Evolutionary conservation across 35 echinoderm and acorn worm species (phyloP).

Genomic region (Lytechinus variegatus): DNA sequence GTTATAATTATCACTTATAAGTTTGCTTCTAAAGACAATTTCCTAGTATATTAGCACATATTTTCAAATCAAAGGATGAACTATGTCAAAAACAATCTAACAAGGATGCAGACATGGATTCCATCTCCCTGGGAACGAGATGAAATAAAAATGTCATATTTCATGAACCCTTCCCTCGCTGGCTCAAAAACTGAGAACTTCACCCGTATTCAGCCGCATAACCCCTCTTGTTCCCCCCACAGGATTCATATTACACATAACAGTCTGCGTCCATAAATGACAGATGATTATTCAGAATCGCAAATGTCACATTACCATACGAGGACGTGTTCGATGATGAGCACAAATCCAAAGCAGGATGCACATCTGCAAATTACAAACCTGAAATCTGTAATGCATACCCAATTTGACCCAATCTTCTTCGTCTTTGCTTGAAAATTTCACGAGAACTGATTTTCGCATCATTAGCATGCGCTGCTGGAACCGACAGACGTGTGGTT

Average conservation of each 20-base stretch:
- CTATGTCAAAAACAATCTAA: too few species aligned
- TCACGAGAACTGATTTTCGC: background rate
- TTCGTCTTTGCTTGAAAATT: background rate
- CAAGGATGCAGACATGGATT: background rate
- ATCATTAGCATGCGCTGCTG: background rate
- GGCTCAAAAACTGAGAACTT: background rate
- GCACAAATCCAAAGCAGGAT: background rate
- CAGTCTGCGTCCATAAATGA: constrained; percentile 18
- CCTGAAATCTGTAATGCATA: background rate
- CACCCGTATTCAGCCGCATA: background rate
- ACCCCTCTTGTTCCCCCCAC: background rate
- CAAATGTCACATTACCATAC: constrained; percentile 45
- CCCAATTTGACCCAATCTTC: background rate
- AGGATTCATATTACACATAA: constrained; percentile 2
- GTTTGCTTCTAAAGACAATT: too few species aligned
- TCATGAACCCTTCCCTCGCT: background rate
- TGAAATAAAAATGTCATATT: background rate
- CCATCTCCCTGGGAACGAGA: background rate
- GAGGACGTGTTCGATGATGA: background rate
- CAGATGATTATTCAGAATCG: background rate
- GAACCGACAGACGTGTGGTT: background rate
- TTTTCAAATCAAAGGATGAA: too few species aligned
- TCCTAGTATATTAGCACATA: too few species aligned
- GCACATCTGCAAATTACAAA: background rate
- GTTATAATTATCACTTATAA: too few species aligned